A percentile compares a stretch with the other conserved stretches of the same genome.
Conservation (phyloP, 2,113 vertebrate genomes). For the Nicator chloris region DNA sequence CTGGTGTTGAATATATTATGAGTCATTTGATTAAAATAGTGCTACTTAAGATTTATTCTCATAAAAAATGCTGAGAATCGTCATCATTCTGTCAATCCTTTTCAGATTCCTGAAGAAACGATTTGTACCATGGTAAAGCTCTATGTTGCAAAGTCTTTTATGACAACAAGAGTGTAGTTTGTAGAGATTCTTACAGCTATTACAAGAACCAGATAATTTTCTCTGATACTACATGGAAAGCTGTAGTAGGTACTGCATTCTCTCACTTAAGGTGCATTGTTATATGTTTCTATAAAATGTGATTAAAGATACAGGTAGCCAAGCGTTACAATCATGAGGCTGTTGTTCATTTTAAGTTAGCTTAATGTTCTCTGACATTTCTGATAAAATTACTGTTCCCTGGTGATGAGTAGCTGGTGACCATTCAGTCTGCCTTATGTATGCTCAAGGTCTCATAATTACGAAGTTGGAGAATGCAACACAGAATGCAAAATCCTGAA, state of each 20-base stretch:
- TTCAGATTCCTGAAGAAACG: constrained; percentile 3
- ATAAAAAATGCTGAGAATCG: not conserved
- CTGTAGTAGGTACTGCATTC: not conserved
- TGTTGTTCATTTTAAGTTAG: not conserved
- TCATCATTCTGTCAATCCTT: constrained; percentile 24
- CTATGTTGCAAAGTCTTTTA: not conserved
- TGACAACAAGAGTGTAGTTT: not conserved
- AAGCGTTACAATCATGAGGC: not conserved
- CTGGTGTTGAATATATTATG: constrained; percentile 28
- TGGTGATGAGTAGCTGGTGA: not conserved
- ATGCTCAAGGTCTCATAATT: not conserved
- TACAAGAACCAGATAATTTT: not conserved
- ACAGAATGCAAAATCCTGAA: not conserved
- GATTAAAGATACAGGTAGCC: not conserved
- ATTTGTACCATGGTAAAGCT: not conserved
- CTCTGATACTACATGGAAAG: not conserved
- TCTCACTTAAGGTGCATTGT: not conserved
- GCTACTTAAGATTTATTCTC: constrained; percentile 21
- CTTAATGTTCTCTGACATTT: not conserved
- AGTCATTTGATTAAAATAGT: constrained; percentile 58
- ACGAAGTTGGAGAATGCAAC: not conserved
- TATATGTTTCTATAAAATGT: not conserved
- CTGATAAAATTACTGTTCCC: not conserved
- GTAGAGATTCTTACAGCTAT: not conserved
- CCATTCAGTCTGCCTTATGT: not conserved